Evolutionary conservation across 2,113 vertebrate genomes (phyloP).

Genomic region (Hemibates koningsi): DNA sequence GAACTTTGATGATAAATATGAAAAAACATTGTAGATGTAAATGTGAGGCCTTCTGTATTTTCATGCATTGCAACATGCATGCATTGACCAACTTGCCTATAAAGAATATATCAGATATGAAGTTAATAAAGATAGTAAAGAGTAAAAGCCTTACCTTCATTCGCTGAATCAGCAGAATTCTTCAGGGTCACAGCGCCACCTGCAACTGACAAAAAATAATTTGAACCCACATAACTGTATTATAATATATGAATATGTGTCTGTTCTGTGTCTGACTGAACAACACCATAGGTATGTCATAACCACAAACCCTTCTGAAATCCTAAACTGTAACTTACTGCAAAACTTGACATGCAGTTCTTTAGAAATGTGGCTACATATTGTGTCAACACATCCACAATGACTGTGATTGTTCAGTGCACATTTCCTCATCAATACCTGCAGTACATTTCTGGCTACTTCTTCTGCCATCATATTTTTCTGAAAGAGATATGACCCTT

Average conservation of each 20-base stretch:
- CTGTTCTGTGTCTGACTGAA: neutral
- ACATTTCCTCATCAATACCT: accelerated
- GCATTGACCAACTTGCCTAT: accelerated
- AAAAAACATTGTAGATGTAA: neutral
- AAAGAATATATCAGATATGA: neutral
- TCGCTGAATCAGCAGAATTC: neutral
- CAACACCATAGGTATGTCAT: accelerated
- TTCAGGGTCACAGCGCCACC: accelerated
- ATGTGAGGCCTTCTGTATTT: accelerated
- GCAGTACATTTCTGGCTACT: neutral
- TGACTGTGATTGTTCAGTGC: accelerated
- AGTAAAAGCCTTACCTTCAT: accelerated
- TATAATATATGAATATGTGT: neutral
- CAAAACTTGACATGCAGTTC: accelerated
- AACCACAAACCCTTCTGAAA: accelerated
- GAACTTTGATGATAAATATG: neutral
- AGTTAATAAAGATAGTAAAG: neutral
- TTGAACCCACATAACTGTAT: neutral
- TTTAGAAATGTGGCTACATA: neutral
- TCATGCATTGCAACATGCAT: accelerated
- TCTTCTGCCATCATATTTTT: neutral
- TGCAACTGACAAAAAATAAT: neutral
- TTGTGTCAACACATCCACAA: neutral
- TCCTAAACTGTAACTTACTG: accelerated
- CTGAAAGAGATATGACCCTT: accelerated